Evolutionary conservation across 2,888 invertebrate genomes (phyloP), one percentile per base, ranked within the genome.

Genomic region (Drosophila diplacantha): DNA sequence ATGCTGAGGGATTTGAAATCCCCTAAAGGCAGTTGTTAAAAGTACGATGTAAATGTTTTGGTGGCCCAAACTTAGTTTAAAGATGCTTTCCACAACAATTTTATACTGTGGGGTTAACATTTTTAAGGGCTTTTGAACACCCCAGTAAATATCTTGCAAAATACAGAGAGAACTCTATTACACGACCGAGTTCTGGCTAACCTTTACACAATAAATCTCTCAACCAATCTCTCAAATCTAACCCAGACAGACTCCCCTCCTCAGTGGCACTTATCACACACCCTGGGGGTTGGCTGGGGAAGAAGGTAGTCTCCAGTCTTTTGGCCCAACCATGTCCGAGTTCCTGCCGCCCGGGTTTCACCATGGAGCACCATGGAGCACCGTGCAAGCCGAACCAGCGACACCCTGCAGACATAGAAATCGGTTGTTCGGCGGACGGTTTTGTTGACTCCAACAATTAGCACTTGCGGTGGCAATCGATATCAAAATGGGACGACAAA

Each of bases 381-480:
- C n/a, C n/a, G n/a, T n/a, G n/a, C n/a, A 31, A 55, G 43, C 32
- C 64, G 44, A 34, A 29, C 34, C 37, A 49, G 35, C 26, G 18
- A 26, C 32, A 29, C 41, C 47, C 26, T 47, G 56, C 64, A 50
- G 20, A 56, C 55, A 64, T 43, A 55, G 47, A 64, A 65, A 59
- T 54, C 44, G 38, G 47, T 49, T 61, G 74, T 69, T 69, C 69
- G 63, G 64, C 62, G 63, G 73, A 14, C 3, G 3, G 24, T 2
- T 60, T 34, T 71, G 70, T 82, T 74, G 75, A 71, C 59, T 16
- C n/a, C 20, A 35, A 29, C 53, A 85, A 84, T 85, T 85, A 85
- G 70, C 85, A 75, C 73, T 71, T 83, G 56, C 43, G 43, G 56
- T 39, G 37, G 63, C 39, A 47, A 58, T 64, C 29, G 44, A 34